phyloP scores from a whole-genome alignment of 2,797 vertebrate genomes.

The Epinephelus coioides region DNA sequence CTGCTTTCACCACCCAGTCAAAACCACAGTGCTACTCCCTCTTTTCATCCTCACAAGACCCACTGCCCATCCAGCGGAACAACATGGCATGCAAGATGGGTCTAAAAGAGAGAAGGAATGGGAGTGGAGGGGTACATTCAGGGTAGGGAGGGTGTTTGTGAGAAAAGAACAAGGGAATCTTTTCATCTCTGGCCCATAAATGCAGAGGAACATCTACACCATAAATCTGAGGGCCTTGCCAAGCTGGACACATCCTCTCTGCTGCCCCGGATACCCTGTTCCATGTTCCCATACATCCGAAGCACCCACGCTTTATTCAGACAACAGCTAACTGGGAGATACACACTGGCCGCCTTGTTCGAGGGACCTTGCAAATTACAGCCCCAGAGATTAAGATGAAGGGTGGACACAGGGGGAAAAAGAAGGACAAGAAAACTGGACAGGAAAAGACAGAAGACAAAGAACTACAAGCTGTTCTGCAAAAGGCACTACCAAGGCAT shows the following conservation, averaged over 20 bases:
- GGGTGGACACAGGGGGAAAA: conserved; percentile 49
- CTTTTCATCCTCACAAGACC: conserved; percentile 64
- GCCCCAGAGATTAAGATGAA: conserved; percentile 63
- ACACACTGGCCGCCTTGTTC: conserved; percentile 82
- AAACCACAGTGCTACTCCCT: conserved; percentile 51
- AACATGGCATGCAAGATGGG: conserved; percentile 63
- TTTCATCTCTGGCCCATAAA: conserved; percentile 84
- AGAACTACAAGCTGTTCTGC: conserved; percentile 14
- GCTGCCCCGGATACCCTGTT: conserved; percentile 72
- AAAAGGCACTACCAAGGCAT: conserved; percentile 42
- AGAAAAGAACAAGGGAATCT: conserved; percentile 84
- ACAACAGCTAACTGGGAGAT: conserved; percentile 40
- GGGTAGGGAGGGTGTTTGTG: conserved; percentile 73
- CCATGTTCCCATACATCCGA: conserved; percentile 71
- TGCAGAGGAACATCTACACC: conserved; percentile 75
- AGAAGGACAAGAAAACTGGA: conserved; percentile 42
- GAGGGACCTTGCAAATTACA: conserved; percentile 64
- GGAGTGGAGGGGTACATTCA: conserved; percentile 69
- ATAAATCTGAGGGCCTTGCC: conserved; percentile 83
- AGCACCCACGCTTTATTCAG: conserved; percentile 58
- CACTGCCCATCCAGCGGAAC: conserved; percentile 41
- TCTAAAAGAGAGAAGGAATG: conserved; percentile 60
- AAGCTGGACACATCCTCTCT: conserved; percentile 69
- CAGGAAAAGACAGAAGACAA: conserved; percentile 55
- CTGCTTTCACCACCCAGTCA: conserved; percentile 43